Evolutionary conservation across 2,113 vertebrate genomes (phyloP), one percentile per base, ranked within the genome.

Genomic region (Morone saxatilis): DNA sequence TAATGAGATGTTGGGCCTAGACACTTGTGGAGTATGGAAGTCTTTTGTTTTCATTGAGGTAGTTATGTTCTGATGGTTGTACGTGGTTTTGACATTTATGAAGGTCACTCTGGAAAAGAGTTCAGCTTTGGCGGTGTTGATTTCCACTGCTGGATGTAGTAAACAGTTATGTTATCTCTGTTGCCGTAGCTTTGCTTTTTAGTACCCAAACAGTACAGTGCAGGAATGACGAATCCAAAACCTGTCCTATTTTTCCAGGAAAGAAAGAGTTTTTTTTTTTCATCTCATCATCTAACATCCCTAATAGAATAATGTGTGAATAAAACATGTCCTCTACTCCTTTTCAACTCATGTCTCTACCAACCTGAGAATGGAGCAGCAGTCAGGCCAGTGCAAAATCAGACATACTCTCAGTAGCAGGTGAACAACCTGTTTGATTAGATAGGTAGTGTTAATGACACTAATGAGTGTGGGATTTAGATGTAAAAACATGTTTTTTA

Each of bases 191-290:
- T 80, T 53, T 40, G 45, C 13, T 74, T 76, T 31, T 41, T 48
- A 36, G 17, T 70, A 14, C 14, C 43, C 22, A 68, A 75, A 67
- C 50, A 25, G 13, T 51, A 3, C 7, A 0, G 5, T 17, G 20
- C n/a, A 62, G 47, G 2, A n/a, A 68, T 54, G 69, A 78, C 0
- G 0, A 77, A 51, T 51, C 48, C 16, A 70, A 48, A 80, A 51
- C 20, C 47, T 53, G 31, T 1, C 59, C 57, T 16, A 16, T 31
- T 65, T 78, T 74, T 51, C 50, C 31, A 8, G 65, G 56, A 68
- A 61, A 62, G 51, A 68, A 71, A 57, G 61, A 50, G 48, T 17
- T 25, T 50, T 76, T 84, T 74, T 57, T 78, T 83, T 70, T 60
- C 13, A 60, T 31, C 54, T 56, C n/a, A 14, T 68, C 25, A 54